Conservation (phyloP, 2,113 vertebrate genomes). For the Lepus timidus region DNA sequence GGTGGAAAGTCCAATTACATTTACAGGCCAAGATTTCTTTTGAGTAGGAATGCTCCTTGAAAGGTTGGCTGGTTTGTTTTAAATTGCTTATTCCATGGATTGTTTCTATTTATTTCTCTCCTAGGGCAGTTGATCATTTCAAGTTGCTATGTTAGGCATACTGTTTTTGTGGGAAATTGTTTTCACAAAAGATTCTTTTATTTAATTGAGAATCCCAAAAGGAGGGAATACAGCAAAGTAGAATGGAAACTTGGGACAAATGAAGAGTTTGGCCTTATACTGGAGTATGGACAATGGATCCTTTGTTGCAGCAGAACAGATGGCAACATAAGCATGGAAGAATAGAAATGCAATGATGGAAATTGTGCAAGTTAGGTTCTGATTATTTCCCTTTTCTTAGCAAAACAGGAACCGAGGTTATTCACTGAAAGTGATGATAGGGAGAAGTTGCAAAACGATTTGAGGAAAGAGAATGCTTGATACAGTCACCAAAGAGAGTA, state of each 20-base stretch:
- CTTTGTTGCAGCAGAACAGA: neutral
- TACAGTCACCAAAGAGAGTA: neutral
- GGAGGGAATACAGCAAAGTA: neutral
- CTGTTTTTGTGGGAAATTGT: neutral
- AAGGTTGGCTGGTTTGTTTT: neutral
- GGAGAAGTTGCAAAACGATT: neutral
- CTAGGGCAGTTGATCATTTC: neutral
- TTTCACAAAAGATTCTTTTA: neutral
- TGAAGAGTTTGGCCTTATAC: neutral
- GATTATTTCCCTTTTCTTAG: neutral
- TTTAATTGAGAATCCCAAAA: neutral
- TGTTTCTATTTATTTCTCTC: conserved; percentile 50
- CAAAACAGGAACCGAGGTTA: neutral
- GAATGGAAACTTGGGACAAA: neutral
- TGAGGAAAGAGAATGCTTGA: neutral
- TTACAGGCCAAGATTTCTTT: neutral
- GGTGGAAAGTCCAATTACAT: neutral
- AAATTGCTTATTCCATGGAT: neutral
- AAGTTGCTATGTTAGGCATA: neutral
- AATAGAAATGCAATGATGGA: neutral
- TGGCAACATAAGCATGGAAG: neutral
- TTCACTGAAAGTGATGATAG: neutral
- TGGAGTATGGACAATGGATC: neutral
- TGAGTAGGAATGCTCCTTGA: neutral
- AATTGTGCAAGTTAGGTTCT: neutral